A percentile compares a stretch with the other conserved stretches of the same genome.
Evolutionary conservation across 2,888 invertebrate genomes (phyloP).

Genomic region (Antheraea yamamai): DNA sequence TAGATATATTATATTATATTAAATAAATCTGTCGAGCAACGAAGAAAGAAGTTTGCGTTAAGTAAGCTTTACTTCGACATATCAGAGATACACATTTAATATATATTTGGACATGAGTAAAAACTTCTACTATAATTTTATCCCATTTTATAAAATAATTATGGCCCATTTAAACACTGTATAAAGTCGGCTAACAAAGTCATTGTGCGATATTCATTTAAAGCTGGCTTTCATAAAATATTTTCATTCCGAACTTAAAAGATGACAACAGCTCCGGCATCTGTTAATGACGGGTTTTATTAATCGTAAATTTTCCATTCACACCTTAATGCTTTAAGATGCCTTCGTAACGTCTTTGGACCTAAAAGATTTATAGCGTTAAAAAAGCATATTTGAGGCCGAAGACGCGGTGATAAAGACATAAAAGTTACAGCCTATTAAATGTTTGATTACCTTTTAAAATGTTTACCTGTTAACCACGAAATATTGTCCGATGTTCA

Average conservation of each 20-base stretch:
- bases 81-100: not conserved
- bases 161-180: not conserved
- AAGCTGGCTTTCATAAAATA: slow-evolving; percentile 17
- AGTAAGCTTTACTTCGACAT: not conserved
- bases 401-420: slow-evolving; percentile 24
- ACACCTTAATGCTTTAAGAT: slow-evolving; percentile 19
- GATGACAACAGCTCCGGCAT: slow-evolving; percentile 19
- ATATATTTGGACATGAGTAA: not conserved
- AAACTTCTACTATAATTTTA: not conserved
- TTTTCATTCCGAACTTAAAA: slow-evolving; percentile 18
- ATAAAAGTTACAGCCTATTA: slow-evolving; percentile 17
- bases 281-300: slow-evolving; percentile 45
- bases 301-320: slow-evolving; percentile 53
- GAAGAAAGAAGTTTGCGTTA: not conserved
- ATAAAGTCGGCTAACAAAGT: slow-evolving; percentile 6
- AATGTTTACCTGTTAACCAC: slow-evolving; percentile 18
- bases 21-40: not conserved
- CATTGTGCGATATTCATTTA: slow-evolving; percentile 3
- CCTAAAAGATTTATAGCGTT: slow-evolving; percentile 31
- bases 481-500: slow-evolving; percentile 17
- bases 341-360: slow-evolving; percentile 25
- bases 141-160: not conserved
- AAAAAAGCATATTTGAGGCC: slow-evolving; percentile 27
- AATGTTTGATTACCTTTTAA: slow-evolving; percentile 18
- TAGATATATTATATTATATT: too few relatives aligned